Evolutionary conservation across 1,140 invertebrate species (phyloP), one percentile per base, ranked within the genome.

Genomic region (Zaprionus vittiger): DNA sequence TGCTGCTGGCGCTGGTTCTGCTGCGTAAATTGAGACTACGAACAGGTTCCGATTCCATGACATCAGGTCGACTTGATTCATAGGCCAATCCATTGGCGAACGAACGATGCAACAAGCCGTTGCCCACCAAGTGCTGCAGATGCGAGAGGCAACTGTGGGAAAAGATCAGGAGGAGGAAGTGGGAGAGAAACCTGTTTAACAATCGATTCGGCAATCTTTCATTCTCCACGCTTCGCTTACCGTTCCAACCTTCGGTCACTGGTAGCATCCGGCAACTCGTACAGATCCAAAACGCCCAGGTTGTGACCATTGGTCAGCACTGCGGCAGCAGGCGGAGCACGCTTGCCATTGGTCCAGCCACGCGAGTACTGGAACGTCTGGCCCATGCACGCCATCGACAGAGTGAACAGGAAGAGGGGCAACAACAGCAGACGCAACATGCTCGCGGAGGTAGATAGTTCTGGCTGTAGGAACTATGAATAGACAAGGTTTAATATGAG

Each of bases 351-450:
- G 37, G 95, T 96, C 96, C 96, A 96, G n/a, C 96, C 96, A 0
- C 94, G 93, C 38, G 95, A 96, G 85, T 96, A 96, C 79, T 96
- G 95, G 91, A 96, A 96, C 1, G 95, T 96, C 92, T 96, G 96
- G 17, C 67, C 86, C 91, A 83, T 79, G 78, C 91, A 93, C 7
- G 74, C 82, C 79, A 91, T 91, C 11, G 81, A 86, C 11, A 92
- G 57, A 1, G 82, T 83, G 60, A 91, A 83, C 41, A 92, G 73
- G 28, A 91, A 77, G n/a, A 92, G 72, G 4, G 91, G 85, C 60
- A 91, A 75, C 47, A 92, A n/a, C 41, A 91, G 26, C 15, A 84
- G 73, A 28, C 90, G 91, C 78, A 91, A 65, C 91, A 91, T 91
- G 54, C 11, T 65, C 54, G 15, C 17, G 7, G n/a, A 47, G 41